Conservation (phyloP, 2,888 invertebrate species). For the Zhuqinia jingwanae region DNA sequence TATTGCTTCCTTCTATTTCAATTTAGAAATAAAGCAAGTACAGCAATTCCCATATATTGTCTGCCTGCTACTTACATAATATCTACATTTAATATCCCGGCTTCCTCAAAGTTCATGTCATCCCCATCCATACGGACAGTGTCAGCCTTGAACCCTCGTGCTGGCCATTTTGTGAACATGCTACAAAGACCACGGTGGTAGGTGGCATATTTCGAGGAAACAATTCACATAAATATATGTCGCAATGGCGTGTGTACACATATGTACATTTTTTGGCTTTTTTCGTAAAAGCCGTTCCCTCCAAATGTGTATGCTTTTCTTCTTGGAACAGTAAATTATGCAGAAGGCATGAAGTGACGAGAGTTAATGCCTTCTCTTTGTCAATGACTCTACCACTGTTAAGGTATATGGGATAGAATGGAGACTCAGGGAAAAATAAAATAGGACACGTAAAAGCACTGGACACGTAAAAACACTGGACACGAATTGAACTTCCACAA, state of each 20-base stretch:
- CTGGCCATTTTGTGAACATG: slow-evolving; percentile 48
- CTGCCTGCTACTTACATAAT: no score
- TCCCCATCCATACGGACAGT: not conserved
- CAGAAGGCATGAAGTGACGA: slow-evolving; percentile 18
- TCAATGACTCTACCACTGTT: slow-evolving; percentile 11
- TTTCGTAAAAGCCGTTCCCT: not conserved
- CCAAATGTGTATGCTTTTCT: not conserved
- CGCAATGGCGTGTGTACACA: slow-evolving; percentile 24
- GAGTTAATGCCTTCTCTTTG: slow-evolving; percentile 23
- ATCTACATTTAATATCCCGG: no score
- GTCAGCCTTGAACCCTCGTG: slow-evolving; percentile 49
- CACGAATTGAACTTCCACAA: no score
- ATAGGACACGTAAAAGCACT: no score
- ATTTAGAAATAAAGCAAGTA: no score
- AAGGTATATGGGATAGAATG: slow-evolving; percentile 28
- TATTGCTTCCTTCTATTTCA: not conserved
- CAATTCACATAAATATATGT: slow-evolving; percentile 42
- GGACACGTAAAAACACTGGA: no score
- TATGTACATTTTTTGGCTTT: not conserved
- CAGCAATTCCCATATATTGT: no score
- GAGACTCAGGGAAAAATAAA: not conserved
- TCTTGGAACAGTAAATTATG: slow-evolving; percentile 43
- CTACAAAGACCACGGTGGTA: not conserved
- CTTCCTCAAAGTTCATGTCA: not conserved
- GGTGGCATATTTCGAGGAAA: slow-evolving; percentile 37